Percentiles rank a stretch among this genome's conserved stretches.
Evolutionary conservation across 2,113 vertebrate genomes (phyloP).

Genomic region (Serilophus lunatus): DNA sequence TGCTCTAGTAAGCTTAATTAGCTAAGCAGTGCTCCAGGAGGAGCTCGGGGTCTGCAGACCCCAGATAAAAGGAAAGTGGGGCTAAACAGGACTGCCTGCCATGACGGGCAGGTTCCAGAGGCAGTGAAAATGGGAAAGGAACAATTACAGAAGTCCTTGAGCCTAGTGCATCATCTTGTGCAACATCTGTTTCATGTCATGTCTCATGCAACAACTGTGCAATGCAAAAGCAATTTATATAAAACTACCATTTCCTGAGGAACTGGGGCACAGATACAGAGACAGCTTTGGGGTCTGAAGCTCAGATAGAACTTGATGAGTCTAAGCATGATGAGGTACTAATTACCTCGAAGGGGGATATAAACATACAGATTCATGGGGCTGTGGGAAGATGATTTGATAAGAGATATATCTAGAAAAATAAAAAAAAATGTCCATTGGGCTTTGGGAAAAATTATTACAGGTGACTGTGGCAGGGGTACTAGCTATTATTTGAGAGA

Average conservation of each 20-base stretch:
- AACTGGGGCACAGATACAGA: not conserved
- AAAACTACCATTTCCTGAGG: not conserved
- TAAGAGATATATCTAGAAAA: not conserved
- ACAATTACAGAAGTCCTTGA: not conserved
- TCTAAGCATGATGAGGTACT: not conserved
- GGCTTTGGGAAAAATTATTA: not conserved
- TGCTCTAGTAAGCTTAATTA: not conserved
- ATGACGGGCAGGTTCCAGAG: fast-evolving
- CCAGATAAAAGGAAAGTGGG: fast-evolving
- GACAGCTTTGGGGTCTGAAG: not conserved
- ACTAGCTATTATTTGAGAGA: not conserved
- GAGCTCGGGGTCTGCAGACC: not conserved
- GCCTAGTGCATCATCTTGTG: not conserved
- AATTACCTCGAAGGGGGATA: not conserved
- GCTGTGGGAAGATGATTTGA: not conserved
- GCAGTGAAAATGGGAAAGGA: not conserved
- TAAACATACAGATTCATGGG: not conserved
- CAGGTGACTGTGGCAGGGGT: not conserved
- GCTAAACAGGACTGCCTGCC: not conserved
- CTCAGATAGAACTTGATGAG: not conserved
- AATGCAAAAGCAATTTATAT: not conserved
- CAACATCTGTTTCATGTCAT: not conserved
- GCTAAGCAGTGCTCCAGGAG: not conserved
- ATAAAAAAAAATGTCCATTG: not conserved
- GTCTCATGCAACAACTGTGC: not conserved